Base-by-base conservation (phyloP, 1,140 invertebrate species). In the Zaprionus vittiger region DNA sequence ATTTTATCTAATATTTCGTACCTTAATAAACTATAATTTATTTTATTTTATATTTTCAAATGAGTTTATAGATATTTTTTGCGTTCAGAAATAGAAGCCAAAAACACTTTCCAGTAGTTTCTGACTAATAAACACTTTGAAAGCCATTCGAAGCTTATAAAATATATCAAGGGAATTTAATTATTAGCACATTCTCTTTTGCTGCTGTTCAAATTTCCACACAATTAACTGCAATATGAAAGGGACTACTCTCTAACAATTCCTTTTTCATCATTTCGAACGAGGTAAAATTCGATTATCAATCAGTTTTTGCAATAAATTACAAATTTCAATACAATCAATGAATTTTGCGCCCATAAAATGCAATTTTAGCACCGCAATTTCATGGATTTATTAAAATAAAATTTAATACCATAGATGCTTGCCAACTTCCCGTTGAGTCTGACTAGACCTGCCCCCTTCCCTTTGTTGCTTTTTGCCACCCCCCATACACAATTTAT, bases 401-500 rank as follows among this genome's bases (percentile, higher is more conserved):
- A 22, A 12, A 52, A 24, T 52, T 52, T 24, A 52, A 52, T 47
- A 47, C 24, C 47, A 14, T 49, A n/a, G 38, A 17, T 52, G 34
- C 37, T 64, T 26, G 12, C 20, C 47, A 28, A 7, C 14, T 34
- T 41, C 38, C 38, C 34, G 37, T 4, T 22, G 4, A 6, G 14
- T 41, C 4, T 14, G 4, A n/a, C 38, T 41, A 34, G 9, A 34
- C 5, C 38, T 41, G 2, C 17, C n/a, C n/a, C 24, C 26, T 14
- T 15, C 11, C 38, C 49, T 41, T 26, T 26, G 6, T 28, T 15
- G 54, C 52, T 57, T 24, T 34, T 57, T 52, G 9, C 49, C 59
- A 49, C 14, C 22, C 22, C 26, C 47, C 28, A 37, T 7, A 9
- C 37, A 70, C 49, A 69, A 72, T 76, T 81, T 87, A 86, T 89